phyloP scores from a whole-genome alignment of 2,113 vertebrate genomes.

The Thalassarche chlororhynchos region DNA sequence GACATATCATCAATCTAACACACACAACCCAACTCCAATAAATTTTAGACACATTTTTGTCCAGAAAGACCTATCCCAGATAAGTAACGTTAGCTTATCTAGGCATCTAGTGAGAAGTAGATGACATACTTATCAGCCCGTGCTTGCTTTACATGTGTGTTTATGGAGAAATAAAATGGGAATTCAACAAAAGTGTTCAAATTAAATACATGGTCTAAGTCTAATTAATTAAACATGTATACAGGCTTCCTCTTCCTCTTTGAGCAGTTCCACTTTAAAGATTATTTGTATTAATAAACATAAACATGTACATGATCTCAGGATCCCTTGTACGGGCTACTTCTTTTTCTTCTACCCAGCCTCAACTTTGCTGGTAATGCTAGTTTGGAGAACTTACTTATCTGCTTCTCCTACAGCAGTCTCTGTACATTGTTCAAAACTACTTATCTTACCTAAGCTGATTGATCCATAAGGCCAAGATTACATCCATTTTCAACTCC shows the following conservation, averaged over 20 bases:
- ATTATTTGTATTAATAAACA: background rate
- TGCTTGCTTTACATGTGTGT: background rate
- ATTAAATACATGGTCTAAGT: background rate
- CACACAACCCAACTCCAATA: background rate
- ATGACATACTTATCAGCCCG: background rate
- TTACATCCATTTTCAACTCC: background rate
- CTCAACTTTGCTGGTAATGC: background rate
- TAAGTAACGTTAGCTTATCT: background rate
- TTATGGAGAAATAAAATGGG: background rate
- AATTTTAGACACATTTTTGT: background rate
- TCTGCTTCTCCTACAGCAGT: background rate
- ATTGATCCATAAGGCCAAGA: background rate
- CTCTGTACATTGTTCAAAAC: background rate
- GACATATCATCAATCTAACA: background rate
- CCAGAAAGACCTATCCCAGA: background rate
- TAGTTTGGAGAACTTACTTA: background rate
- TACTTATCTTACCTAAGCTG: background rate
- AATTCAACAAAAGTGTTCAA: background rate
- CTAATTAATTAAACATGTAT: background rate
- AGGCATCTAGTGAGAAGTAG: background rate
- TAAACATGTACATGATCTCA: background rate
- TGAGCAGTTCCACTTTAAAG: background rate
- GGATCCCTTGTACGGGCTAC: background rate
- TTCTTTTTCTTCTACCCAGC: background rate
- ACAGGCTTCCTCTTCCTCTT: background rate